Evolutionary conservation across 2,888 invertebrate genomes (phyloP).

Genomic region (Synanthedon formicaeformis): DNA sequence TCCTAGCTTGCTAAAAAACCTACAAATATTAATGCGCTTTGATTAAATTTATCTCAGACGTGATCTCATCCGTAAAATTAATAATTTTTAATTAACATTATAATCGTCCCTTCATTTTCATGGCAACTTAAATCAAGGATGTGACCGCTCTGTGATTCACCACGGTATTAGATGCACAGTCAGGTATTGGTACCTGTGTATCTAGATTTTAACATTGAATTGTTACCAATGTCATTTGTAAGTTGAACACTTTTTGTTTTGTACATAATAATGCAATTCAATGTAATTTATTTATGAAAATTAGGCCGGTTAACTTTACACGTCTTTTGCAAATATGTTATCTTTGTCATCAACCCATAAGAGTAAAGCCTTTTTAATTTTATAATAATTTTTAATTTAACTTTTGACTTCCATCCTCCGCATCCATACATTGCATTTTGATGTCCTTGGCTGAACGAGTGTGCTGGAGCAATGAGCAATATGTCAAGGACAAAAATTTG

Average conservation of each 20-base stretch:
- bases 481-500: too few relatives aligned
- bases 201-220: slow-evolving; percentile 1
- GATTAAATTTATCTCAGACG: neutral
- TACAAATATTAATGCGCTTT: too few relatives aligned
- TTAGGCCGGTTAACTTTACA: too few relatives aligned
- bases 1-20: too few relatives aligned
- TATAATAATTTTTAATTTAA: too few relatives aligned
- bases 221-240: slow-evolving; percentile 5
- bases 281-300: neutral
- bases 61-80: slow-evolving; percentile 1
- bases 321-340: too few relatives aligned
- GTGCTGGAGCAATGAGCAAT: too few relatives aligned
- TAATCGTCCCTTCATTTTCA: slow-evolving; percentile 2
- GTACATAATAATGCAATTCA: neutral
- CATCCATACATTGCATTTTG: too few relatives aligned
- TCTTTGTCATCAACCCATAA: too few relatives aligned
- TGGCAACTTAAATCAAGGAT: slow-evolving; percentile 4
- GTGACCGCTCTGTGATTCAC: slow-evolving; percentile 6
- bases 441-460: too few relatives aligned
- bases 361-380: too few relatives aligned
- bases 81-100: slow-evolving; percentile 4
- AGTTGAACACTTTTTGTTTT: neutral
- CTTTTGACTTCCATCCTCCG: too few relatives aligned
- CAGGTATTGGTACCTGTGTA: neutral
- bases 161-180: slow-evolving; percentile 5